Conservation (phyloP, 2,797 vertebrate genomes). For the Chaetodon trifasciatus region DNA sequence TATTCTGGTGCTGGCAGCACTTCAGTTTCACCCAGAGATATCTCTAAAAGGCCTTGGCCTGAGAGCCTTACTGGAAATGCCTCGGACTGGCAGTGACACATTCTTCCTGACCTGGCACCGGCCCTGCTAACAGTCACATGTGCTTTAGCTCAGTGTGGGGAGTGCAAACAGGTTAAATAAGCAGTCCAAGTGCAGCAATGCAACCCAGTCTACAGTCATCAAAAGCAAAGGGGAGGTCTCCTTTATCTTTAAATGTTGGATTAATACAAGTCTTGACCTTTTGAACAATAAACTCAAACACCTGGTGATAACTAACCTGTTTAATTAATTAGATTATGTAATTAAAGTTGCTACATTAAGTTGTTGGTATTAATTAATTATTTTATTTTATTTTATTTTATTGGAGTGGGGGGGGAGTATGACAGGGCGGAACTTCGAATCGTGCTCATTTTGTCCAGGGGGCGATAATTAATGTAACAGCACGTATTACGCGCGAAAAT, state of each 20-base stretch:
- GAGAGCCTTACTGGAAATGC: constrained; percentile 39
- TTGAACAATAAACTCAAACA: background rate
- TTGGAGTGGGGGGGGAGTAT: too few species aligned
- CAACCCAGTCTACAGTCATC: constrained; percentile 17
- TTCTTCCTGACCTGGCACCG: constrained; percentile 52
- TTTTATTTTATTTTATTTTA: too few species aligned
- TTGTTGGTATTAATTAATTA: too few species aligned
- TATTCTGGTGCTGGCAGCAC: constrained; percentile 44
- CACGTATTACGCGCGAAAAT: too few species aligned
- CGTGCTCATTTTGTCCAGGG: too few species aligned
- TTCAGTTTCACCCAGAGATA: constrained; percentile 56
- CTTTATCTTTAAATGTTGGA: constrained; percentile 16
- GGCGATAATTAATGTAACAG: too few species aligned
- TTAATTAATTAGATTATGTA: too few species aligned
- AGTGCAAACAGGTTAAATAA: constrained; percentile 44
- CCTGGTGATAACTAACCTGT: background rate
- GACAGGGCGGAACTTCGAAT: too few species aligned
- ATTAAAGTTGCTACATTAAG: too few species aligned
- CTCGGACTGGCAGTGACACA: constrained; percentile 37
- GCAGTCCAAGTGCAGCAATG: constrained; percentile 6
- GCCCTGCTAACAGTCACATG: constrained; percentile 37
- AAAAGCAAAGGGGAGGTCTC: background rate
- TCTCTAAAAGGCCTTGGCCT: constrained; percentile 48
- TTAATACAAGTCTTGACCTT: background rate
- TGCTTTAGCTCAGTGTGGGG: constrained; percentile 47